A percentile compares a stretch with the other conserved stretches of the same genome.
Conservation (phyloP, 2,888 invertebrate genomes). For the Chrysomela aeneicollis region DNA sequence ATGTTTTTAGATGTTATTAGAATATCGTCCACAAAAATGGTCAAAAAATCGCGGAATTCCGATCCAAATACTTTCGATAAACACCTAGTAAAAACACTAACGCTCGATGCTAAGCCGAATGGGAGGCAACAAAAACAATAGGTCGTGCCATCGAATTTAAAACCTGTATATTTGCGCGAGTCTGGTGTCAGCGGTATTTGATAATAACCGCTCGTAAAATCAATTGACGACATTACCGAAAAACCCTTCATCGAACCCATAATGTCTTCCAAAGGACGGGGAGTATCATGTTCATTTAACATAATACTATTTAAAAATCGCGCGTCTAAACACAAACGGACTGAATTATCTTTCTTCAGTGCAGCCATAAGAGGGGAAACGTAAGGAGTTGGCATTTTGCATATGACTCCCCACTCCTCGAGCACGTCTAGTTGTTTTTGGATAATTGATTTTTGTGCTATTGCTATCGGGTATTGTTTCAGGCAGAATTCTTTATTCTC, state of each 20-base stretch:
- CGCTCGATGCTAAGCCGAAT: background rate
- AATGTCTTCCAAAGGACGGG: background rate
- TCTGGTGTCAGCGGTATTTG: slow-evolving; percentile 2
- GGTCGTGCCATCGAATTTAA: background rate
- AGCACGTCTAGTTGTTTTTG: background rate
- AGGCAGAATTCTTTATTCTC: slow-evolving; percentile 9
- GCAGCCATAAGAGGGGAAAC: slow-evolving; percentile 15
- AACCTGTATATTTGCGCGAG: background rate
- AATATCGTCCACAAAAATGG: slow-evolving; percentile 30
- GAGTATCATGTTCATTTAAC: background rate
- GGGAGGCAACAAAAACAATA: background rate
- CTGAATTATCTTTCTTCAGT: slow-evolving; percentile 8
- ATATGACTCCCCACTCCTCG: background rate
- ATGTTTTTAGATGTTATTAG: slow-evolving; percentile 22
- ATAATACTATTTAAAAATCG: slow-evolving; percentile 6
- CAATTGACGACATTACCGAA: background rate
- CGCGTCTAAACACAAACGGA: slow-evolving; percentile 14
- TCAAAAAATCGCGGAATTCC: slow-evolving; percentile 23
- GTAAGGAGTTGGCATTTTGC: slow-evolving; percentile 18
- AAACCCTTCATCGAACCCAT: slow-evolving; percentile 9
- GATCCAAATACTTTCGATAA: slow-evolving; percentile 20
- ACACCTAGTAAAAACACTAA: slow-evolving; percentile 22
- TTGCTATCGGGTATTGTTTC: slow-evolving; percentile 1
- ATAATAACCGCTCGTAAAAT: background rate
- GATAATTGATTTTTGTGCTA: background rate